Evolutionary conservation across 1,140 invertebrate species (phyloP).

Genomic region (Harpegnathos saltator): DNA sequence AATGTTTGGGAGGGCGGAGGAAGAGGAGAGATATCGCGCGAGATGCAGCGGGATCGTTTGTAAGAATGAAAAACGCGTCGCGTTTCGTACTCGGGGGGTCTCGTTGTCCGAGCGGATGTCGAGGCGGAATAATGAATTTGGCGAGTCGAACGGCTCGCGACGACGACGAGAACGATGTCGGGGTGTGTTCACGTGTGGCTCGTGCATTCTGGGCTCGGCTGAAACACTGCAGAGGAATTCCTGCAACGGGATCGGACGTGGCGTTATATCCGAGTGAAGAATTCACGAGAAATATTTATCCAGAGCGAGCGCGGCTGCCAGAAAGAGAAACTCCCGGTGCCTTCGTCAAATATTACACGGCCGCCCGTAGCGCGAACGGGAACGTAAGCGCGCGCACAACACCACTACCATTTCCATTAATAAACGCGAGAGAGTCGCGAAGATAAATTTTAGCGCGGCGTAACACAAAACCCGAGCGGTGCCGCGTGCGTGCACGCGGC

Average conservation of each 20-base stretch:
- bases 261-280: slow-evolving; percentile 42
- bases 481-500: neutral
- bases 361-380: slow-evolving; percentile 15
- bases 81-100: no score
- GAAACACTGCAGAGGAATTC: slow-evolving; percentile 36
- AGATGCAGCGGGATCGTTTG: neutral
- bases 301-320: neutral
- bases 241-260: slow-evolving; percentile 28
- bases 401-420: slow-evolving; percentile 47
- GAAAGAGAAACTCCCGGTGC: slow-evolving; percentile 8
- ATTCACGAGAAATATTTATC: slow-evolving; percentile 56
- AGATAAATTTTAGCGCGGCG: slow-evolving; percentile 60
- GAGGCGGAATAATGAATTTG: slow-evolving; percentile 7
- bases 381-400: slow-evolving; percentile 28
- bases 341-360: slow-evolving; percentile 57
- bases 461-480: slow-evolving; percentile 53
- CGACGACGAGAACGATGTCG: no score
- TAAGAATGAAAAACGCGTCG: neutral
- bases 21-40: no score
- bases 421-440: slow-evolving; percentile 52
- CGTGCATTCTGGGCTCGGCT: neutral
- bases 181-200: neutral
- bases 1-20: no score
- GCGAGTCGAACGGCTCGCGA: neutral
- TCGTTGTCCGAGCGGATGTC: neutral